Evolutionary conservation across 2,888 invertebrate genomes (phyloP).

Genomic region (Lutraria lutraria): DNA sequence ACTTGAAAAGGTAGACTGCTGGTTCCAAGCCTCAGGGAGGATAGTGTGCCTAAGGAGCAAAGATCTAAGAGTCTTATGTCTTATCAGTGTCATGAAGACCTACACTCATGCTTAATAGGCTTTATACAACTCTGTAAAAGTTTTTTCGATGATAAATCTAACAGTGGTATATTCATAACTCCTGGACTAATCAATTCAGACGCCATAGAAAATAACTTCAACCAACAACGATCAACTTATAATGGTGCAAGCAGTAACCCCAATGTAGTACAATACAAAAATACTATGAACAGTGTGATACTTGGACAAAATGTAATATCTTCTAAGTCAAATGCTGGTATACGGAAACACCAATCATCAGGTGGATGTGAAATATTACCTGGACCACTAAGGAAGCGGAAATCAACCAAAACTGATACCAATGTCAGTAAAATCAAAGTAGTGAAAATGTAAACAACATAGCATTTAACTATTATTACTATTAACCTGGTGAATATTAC

Average conservation of each 20-base stretch:
- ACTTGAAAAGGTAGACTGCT: too few species aligned
- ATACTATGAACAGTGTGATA: conserved; percentile 34
- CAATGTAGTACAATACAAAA: conserved; percentile 7
- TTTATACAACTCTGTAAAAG: conserved; percentile 37
- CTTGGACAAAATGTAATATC: conserved; percentile 30
- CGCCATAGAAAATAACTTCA: conserved; percentile 32
- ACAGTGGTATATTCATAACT: background rate
- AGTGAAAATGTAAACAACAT: too few species aligned
- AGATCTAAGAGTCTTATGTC: too few species aligned
- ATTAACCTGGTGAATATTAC: too few species aligned
- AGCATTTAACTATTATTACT: too few species aligned
- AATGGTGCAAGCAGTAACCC: conserved; percentile 48
- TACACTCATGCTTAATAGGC: conserved; percentile 41
- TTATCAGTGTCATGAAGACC: conserved; percentile 42
- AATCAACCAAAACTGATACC: too few species aligned
- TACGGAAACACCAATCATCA: too few species aligned
- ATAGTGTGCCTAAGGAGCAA: too few species aligned
- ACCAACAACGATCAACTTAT: conserved; percentile 39
- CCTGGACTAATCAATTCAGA: background rate
- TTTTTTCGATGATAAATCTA: background rate
- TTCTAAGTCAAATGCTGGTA: conserved; percentile 1
- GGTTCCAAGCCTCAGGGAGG: too few species aligned
- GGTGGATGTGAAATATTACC: too few species aligned
- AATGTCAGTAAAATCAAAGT: too few species aligned
- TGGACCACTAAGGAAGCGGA: too few species aligned